These are phyloP conservation scores for Epinephelus cyanopodus DNA, from an alignment of 2,113 vertebrate genomes.

Conservation along the genomic window DNA sequence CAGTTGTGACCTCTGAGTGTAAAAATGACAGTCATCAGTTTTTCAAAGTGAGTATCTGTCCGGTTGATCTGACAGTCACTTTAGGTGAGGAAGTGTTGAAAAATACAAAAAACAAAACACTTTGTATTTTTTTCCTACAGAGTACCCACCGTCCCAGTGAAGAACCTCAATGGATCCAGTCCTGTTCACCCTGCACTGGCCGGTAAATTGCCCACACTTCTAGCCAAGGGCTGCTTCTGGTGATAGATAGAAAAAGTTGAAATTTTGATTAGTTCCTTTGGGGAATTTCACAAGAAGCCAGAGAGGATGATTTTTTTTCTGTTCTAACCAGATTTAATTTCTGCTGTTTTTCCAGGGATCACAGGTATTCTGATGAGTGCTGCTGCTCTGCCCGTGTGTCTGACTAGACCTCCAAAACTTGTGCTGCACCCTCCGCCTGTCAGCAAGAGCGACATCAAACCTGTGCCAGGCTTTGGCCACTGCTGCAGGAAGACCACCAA, in stretches of 20 bases:
- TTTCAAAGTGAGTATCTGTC: slow-evolving; percentile 65
- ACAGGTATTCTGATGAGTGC: slow-evolving; percentile 98
- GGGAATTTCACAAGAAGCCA: not conserved
- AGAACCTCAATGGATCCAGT: slow-evolving; percentile 94
- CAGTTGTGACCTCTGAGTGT: not conserved
- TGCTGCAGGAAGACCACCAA: slow-evolving; percentile 95
- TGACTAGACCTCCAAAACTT: slow-evolving; percentile 93
- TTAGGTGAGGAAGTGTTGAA: not conserved
- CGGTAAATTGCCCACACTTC: slow-evolving; percentile 79
- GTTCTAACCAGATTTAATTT: not conserved
- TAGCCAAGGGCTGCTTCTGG: not conserved
- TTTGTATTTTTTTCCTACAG: slow-evolving; percentile 73
- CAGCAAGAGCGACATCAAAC: slow-evolving; percentile 94
- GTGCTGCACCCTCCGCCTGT: slow-evolving; percentile 93
- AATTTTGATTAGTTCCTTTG: not conserved
- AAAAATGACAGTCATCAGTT: slow-evolving; percentile 72
- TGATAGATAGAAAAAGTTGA: not conserved
- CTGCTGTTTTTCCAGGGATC: slow-evolving; percentile 86
- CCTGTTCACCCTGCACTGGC: slow-evolving; percentile 93
- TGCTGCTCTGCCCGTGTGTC: slow-evolving; percentile 92
- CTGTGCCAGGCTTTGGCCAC: slow-evolving; percentile 92
- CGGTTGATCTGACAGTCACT: not conserved
- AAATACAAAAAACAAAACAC: not conserved
- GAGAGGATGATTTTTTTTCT: not conserved
- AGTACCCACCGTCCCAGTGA: slow-evolving; percentile 94